A percentile compares a stretch with the other conserved stretches of the same genome.
Evolutionary conservation across 2,113 vertebrate species (phyloP).

Genomic region (Gavialis gangeticus): DNA sequence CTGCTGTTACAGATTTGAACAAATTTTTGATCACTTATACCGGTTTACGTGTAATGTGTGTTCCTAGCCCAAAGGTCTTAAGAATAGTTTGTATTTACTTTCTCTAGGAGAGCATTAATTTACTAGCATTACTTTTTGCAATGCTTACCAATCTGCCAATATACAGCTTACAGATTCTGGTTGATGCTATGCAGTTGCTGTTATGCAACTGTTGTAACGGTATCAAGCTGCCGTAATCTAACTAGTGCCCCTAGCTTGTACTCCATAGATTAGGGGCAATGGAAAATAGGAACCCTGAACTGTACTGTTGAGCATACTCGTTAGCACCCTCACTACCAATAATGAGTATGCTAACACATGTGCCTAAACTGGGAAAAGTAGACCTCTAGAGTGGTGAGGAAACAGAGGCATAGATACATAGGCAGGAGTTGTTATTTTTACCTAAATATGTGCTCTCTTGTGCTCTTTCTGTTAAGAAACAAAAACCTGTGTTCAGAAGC

Average conservation of each 20-base stretch:
- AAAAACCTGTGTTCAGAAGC: not conserved
- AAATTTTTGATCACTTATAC: no score
- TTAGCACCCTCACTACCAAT: not conserved
- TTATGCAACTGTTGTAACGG: not conserved
- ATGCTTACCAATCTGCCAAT: not conserved
- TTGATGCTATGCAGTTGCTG: not conserved
- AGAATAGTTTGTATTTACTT: not conserved
- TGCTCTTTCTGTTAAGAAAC: not conserved
- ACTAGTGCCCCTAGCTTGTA: not conserved
- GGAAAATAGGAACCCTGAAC: not conserved
- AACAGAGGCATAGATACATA: not conserved
- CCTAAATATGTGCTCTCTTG: not conserved
- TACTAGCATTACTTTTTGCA: not conserved
- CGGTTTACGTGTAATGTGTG: no score
- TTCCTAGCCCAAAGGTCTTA: not conserved
- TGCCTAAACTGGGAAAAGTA: not conserved
- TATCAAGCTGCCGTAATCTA: not conserved
- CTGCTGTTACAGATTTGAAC: no score
- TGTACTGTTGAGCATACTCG: no score
- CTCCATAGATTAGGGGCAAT: not conserved
- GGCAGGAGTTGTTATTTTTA: not conserved
- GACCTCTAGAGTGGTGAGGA: not conserved
- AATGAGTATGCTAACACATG: no score
- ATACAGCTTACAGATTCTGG: accelerated
- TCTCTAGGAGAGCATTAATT: not conserved